These are phyloP conservation scores for Eristalinus sepulchralis DNA, from an alignment of 2,888 invertebrate genomes.

Conservation along the genomic window DNA sequence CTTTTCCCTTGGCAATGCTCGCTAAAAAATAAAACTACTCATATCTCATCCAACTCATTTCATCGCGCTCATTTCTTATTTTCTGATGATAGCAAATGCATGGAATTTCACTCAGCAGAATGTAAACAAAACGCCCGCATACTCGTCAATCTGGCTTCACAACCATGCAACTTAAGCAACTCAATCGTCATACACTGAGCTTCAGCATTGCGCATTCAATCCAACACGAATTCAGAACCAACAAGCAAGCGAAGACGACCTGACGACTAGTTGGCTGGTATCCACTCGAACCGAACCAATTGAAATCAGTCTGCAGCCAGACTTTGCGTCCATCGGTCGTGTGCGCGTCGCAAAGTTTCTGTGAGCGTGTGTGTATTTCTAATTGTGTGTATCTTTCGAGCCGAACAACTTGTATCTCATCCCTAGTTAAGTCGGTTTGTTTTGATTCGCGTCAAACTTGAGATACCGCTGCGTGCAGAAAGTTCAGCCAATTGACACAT, in stretches of 20 bases:
- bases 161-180: not conserved
- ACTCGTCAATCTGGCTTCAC: slow-evolving; percentile 21
- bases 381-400: not conserved
- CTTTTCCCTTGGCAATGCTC: not conserved
- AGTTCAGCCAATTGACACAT: slow-evolving; percentile 23
- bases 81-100: not conserved
- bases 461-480: slow-evolving; percentile 23
- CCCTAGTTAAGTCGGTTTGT: slow-evolving; percentile 35
- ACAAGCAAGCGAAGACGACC: not conserved
- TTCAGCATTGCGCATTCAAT: slow-evolving; percentile 1
- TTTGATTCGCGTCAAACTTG: slow-evolving; percentile 42
- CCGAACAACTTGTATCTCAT: slow-evolving; percentile 22
- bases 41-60: not conserved
- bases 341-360: slow-evolving; percentile 5
- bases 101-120: slow-evolving; percentile 44
- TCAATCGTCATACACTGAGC: slow-evolving; percentile 35
- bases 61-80: not conserved
- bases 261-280: not conserved
- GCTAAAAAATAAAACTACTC: not conserved
- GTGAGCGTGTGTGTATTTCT: not conserved
- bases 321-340: slow-evolving; percentile 61
- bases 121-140: slow-evolving; percentile 67
- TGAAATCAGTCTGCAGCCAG: slow-evolving; percentile 52
- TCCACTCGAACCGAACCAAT: slow-evolving; percentile 42
- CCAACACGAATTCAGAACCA: not conserved